These are phyloP conservation scores for Spea multiplicata DNA, from an alignment of 2,113 vertebrate species.

Conservation along the genomic window DNA sequence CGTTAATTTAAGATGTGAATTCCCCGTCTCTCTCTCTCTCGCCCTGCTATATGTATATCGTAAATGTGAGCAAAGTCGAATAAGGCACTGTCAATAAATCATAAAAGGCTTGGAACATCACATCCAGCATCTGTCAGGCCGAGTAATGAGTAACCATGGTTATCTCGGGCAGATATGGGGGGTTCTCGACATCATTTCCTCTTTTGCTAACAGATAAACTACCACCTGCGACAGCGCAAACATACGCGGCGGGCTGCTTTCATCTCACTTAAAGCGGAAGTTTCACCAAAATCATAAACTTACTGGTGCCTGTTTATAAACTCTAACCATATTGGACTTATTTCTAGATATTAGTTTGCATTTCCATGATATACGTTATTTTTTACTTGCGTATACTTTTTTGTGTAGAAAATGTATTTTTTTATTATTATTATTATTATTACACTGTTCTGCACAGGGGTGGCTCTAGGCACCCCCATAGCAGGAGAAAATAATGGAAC, in stretches of 20 bases:
- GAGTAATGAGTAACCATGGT: neutral
- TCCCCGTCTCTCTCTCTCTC: neutral
- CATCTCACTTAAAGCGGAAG: too few species aligned
- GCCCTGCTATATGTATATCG: neutral
- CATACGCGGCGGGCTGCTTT: neutral
- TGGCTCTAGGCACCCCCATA: too few species aligned
- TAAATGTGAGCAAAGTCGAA: constrained; percentile 3
- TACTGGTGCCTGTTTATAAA: too few species aligned
- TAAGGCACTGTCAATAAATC: neutral
- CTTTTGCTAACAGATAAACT: constrained; percentile 24
- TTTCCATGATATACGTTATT: too few species aligned
- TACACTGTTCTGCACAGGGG: too few species aligned
- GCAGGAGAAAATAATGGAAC: too few species aligned
- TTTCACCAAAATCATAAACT: too few species aligned
- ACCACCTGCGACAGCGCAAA: neutral
- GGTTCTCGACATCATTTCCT: constrained; percentile 6
- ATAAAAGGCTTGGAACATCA: constrained; percentile 15
- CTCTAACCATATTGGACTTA: too few species aligned
- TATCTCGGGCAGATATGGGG: neutral
- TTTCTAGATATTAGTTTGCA: too few species aligned
- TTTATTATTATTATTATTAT: too few species aligned
- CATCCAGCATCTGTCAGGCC: constrained; percentile 24
- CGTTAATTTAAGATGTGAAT: neutral
- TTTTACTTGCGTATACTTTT: too few species aligned
- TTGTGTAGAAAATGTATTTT: too few species aligned